Evolutionary conservation across 2,797 vertebrate genomes (phyloP).

Genomic region (Enteromius thamalakanensis): DNA sequence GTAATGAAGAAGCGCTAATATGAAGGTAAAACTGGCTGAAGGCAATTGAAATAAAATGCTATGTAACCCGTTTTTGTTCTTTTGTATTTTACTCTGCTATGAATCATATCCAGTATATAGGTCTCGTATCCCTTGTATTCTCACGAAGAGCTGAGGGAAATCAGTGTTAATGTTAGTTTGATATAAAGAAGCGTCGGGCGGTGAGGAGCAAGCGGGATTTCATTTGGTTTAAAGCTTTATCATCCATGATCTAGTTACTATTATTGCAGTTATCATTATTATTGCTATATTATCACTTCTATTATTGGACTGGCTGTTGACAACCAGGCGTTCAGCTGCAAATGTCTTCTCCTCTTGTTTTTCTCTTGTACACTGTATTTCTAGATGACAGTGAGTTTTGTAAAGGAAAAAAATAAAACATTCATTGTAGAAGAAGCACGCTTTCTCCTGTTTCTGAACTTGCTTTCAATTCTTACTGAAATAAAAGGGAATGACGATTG

Average conservation of each 20-base stretch:
- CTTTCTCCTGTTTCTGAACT: constrained; percentile 15
- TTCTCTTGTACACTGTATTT: constrained; percentile 90
- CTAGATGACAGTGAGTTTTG: constrained; percentile 90
- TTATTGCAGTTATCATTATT: constrained; percentile 67
- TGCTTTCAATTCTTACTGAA: constrained; percentile 8
- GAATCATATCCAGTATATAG: constrained; percentile 77
- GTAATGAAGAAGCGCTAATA: constrained; percentile 56
- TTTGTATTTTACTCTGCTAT: constrained; percentile 82
- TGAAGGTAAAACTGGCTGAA: constrained; percentile 51
- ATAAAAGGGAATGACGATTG: background rate
- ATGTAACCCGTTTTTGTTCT: constrained; percentile 59
- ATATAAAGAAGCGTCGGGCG: constrained; percentile 69
- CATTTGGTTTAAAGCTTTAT: constrained; percentile 94
- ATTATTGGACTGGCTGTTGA: constrained; percentile 87
- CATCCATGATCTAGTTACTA: constrained; percentile 64
- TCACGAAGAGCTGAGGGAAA: constrained; percentile 75
- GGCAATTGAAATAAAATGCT: constrained; percentile 54
- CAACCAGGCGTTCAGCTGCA: constrained; percentile 88
- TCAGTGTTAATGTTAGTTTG: constrained; percentile 79
- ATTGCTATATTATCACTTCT: constrained; percentile 48
- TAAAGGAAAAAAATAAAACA: constrained; percentile 89
- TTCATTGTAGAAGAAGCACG: constrained; percentile 85
- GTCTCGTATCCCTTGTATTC: constrained; percentile 77
- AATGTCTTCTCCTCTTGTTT: constrained; percentile 77
- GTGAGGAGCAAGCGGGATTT: constrained; percentile 62